phyloP scores from a whole-genome alignment of 2,888 invertebrate genomes.

The Andrena flavipes region DNA sequence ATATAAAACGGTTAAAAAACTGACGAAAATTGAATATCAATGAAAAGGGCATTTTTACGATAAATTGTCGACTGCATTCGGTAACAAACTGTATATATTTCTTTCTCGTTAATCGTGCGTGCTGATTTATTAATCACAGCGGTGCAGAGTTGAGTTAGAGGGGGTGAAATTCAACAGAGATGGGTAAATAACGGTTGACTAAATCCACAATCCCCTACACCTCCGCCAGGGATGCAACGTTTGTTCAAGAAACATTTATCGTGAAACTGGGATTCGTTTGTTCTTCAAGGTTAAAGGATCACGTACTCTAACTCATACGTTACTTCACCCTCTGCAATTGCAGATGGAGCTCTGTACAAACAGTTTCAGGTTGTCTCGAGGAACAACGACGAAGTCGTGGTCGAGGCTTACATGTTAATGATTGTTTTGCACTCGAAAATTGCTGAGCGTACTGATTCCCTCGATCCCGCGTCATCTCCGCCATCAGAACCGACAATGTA shows the following conservation, averaged over 20 bases:
- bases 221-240: neutral
- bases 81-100: neutral
- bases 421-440: conserved; percentile 44
- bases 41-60: neutral
- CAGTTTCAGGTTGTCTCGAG: conserved; percentile 2
- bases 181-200: no score
- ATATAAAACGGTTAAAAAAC: no score
- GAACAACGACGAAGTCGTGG: conserved; percentile 5
- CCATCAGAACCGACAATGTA: neutral
- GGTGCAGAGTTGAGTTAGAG: neutral
- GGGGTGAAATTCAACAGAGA: neutral
- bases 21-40: neutral
- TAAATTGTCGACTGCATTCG: neutral
- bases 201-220: neutral
- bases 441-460: neutral
- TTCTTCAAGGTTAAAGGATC: conserved; percentile 17
- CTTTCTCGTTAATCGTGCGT: neutral
- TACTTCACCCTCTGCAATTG: neutral
- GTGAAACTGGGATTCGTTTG: neutral
- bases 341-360: neutral
- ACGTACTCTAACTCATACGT: neutral
- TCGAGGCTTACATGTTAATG: conserved; percentile 41
- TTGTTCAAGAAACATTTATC: conserved; percentile 15
- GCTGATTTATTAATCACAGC: neutral
- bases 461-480: neutral